Base-by-base conservation (phyloP, 30 jellyfish, hydroid and myxozoan species). In the Aurelia aurita complex sp. Pacific region DNA sequence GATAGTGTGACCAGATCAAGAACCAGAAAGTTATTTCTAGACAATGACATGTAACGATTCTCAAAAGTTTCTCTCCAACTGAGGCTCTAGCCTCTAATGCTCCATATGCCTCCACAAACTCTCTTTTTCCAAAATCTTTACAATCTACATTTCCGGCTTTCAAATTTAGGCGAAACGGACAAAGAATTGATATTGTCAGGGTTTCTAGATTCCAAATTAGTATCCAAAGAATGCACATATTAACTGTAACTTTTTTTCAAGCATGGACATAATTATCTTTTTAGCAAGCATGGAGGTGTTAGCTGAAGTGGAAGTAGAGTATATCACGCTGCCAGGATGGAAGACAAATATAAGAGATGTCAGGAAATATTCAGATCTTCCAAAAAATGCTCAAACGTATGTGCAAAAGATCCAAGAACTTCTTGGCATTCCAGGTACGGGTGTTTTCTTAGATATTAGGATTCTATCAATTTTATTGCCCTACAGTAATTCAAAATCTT, bases 251-350 rank as follows among this genome's bases (percentile, higher is more conserved):
- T 5, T 4, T 63, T 29, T 13, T 63, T 63, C 16, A 18, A 68
- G 10, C 23, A 68, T 52, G 10, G 43, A 46, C 15, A 46, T 46
- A 7, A 46, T 46, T 46, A 46, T 54, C 50, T 76, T 75, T 51
- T 46, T 67, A 96, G 99, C 99, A n/a, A 77, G 85, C 78, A 88
- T 91, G 91, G 92, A 82, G 9, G 70, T 36, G 2, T 80, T 96
- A 13, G 94, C 88, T 9, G 91, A 92, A 69, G 97, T 91, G 1
- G 92, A 91, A 77, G 99, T 96, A 19, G 98, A 82, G 53, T 96
- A 96, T 85, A 76, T 75, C 59, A 91, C 98, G 13, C 75, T 96
- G 66, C 98, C 97, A n/a, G 99, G 99, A 55, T 96, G 99, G 99
- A 86, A 96, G 67, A 74, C 89, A 46, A 73, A 90, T 59, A 86